phyloP scores from a whole-genome alignment of 2,797 vertebrate genomes.

The Notamacropus eugenii region DNA sequence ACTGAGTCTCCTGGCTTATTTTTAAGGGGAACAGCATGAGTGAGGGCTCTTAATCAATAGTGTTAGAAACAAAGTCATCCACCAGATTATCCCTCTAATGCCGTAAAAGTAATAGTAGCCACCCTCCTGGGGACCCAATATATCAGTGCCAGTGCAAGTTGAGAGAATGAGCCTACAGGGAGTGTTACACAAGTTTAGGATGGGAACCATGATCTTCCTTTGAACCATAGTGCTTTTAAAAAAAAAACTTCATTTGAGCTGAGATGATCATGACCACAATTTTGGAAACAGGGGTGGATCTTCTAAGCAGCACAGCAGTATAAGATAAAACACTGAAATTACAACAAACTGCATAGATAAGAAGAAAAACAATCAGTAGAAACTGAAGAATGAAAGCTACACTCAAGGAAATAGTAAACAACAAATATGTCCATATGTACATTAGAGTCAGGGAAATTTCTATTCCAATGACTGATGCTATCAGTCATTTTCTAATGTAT shows the following conservation, averaged over 20 bases:
- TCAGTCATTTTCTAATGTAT: not conserved
- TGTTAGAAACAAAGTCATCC: not conserved
- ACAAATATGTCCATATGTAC: not conserved
- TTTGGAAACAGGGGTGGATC: not conserved
- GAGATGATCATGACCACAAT: not conserved
- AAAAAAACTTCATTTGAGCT: not conserved
- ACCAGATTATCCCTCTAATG: not conserved
- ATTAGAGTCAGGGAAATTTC: not conserved
- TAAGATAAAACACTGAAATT: too few relatives aligned
- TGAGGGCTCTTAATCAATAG: not conserved
- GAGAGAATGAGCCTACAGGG: not conserved
- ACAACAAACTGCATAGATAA: too few relatives aligned
- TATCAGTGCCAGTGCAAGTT: not conserved
- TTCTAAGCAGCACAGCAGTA: not conserved
- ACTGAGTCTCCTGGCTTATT: not conserved
- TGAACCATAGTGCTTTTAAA: not conserved
- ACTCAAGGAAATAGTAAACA: not conserved
- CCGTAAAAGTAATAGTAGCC: not conserved
- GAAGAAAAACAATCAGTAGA: not conserved
- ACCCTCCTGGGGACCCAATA: not conserved
- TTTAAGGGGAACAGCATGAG: not conserved
- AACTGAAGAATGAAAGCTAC: not conserved
- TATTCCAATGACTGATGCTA: not conserved
- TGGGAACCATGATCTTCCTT: not conserved
- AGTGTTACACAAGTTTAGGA: not conserved